phyloP scores from a whole-genome alignment of 2,888 invertebrate genomes.

The Mythimna ferrago region DNA sequence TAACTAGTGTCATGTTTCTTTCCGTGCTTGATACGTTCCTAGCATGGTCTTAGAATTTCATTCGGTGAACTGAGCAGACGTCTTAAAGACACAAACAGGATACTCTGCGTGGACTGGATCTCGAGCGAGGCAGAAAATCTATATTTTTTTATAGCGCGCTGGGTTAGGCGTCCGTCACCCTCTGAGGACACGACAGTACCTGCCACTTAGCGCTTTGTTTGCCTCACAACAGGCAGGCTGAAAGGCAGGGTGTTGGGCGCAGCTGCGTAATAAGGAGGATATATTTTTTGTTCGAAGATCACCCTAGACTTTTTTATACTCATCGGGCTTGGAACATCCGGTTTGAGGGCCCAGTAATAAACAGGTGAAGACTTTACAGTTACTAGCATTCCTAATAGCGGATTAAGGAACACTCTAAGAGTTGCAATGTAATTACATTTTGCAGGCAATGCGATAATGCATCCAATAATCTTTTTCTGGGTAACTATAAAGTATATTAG shows the following conservation, averaged over 20 bases:
- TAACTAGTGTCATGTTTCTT: too few relatives aligned
- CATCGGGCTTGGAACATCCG: conserved; percentile 40
- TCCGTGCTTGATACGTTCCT: too few relatives aligned
- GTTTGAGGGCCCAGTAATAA: conserved; percentile 33
- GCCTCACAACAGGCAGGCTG: conserved; percentile 20
- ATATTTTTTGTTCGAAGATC: conserved; percentile 43
- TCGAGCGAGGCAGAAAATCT: conserved; percentile 46
- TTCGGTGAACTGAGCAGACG: too few relatives aligned
- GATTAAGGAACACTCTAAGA: conserved; percentile 21
- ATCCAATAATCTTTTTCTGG: conserved; percentile 3
- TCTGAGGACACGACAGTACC: conserved; percentile 34
- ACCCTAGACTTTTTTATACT: conserved; percentile 46
- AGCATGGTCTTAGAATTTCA: too few relatives aligned
- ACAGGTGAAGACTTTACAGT: conserved; percentile 46
- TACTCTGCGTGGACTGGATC: conserved; percentile 38
- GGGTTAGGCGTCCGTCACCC: conserved; percentile 40
- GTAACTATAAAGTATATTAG: not conserved
- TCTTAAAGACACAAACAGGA: conserved; percentile 37
- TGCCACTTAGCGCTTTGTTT: conserved; percentile 50
- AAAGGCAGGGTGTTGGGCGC: conserved; percentile 34
- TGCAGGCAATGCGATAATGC: conserved; percentile 23
- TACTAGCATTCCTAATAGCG: conserved; percentile 23
- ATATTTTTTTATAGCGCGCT: conserved; percentile 39
- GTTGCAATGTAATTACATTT: not conserved
- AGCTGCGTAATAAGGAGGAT: conserved; percentile 45